Evolutionary conservation across 1,140 invertebrate species (phyloP), one percentile per base, ranked within the genome.

Genomic region (Aphelinus certus): DNA sequence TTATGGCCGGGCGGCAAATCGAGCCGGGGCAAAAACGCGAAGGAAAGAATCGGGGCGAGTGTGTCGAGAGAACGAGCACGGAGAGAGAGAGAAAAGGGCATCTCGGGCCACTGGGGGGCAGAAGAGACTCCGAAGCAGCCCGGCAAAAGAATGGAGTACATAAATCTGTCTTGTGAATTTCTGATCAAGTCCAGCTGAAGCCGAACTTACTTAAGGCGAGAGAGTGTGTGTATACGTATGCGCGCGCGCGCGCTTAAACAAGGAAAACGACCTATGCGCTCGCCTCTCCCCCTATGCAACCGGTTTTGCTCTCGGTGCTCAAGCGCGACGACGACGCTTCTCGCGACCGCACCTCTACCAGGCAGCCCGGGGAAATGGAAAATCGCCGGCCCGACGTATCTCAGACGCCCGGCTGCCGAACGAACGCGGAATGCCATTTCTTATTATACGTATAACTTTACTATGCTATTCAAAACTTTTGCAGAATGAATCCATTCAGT

Each of bases 91-190:
- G 42, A 61, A 26, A 42, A 45, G 56, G 3, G 56, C 10, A 7
- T 10, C 3, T 7, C 26, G 26, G 26, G 26, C 56, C 7, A 57
- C 3, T 5, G 7, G 9, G 4, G 10, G 9, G 3, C 62, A 1
- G 45, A 10, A 42, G 47, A 47, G 46, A 67, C 63, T 45, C 42
- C 4, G 9, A 1, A 62, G 47, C 7, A 26, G 26, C 26, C 26
- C 26, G 3, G 26, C 61, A 7, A 70, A 75, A 75, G 73, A 75
- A 75, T 75, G 53, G 60, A 75, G 73, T 75, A 75, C 73, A 75
- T 75, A 75, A 75, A 75, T 75, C 73, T 75, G 68, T 70, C 73
- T 71, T 53, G 67, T 65, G 73, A 75, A 75, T 75, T 75, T 70
- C 62, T 71, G 73, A 75, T 75, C 62, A 75, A 75, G 68, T 75